Conservation (phyloP, 2,113 vertebrate species). For the Neodontobutis hainanensis region DNA sequence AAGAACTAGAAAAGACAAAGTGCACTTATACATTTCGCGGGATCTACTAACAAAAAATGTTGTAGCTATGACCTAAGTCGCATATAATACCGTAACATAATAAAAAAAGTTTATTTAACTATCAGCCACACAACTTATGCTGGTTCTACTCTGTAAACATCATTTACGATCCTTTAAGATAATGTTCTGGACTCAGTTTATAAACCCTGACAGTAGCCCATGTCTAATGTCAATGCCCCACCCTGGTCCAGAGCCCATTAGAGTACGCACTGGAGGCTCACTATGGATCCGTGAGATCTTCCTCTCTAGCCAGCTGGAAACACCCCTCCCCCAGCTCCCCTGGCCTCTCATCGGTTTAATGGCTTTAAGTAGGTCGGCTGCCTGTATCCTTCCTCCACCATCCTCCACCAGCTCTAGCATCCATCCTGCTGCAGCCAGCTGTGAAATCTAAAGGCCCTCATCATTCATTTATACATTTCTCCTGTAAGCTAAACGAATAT, state of each 20-base stretch:
- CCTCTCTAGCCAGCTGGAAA: conserved; percentile 2
- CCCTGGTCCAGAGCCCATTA: conserved; percentile 47
- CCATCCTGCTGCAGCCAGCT: conserved; percentile 22
- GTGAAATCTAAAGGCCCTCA: conserved; percentile 36
- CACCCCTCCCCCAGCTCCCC: conserved; percentile 1
- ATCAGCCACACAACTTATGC: too few relatives aligned
- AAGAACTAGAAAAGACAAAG: too few relatives aligned
- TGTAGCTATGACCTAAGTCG: too few relatives aligned
- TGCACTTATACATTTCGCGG: too few relatives aligned
- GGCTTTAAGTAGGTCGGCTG: conserved; percentile 59
- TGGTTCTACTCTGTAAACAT: too few relatives aligned
- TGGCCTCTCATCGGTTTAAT: conserved; percentile 54
- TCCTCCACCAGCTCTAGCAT: conserved; percentile 49
- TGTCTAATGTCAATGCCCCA: conserved; percentile 19
- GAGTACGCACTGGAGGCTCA: conserved; percentile 5
- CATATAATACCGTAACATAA: too few relatives aligned
- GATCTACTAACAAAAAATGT: too few relatives aligned
- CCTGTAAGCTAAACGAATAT: neutral
- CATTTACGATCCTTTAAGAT: too few relatives aligned
- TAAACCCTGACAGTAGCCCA: too few relatives aligned
- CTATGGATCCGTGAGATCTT: conserved; percentile 21
- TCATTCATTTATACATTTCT: conserved; percentile 18
- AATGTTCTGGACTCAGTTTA: too few relatives aligned
- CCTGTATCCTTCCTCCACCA: conserved; percentile 37
- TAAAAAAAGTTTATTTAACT: too few relatives aligned